Conservation (phyloP, 2,888 invertebrate species). For the Oxycera nigricornis region DNA sequence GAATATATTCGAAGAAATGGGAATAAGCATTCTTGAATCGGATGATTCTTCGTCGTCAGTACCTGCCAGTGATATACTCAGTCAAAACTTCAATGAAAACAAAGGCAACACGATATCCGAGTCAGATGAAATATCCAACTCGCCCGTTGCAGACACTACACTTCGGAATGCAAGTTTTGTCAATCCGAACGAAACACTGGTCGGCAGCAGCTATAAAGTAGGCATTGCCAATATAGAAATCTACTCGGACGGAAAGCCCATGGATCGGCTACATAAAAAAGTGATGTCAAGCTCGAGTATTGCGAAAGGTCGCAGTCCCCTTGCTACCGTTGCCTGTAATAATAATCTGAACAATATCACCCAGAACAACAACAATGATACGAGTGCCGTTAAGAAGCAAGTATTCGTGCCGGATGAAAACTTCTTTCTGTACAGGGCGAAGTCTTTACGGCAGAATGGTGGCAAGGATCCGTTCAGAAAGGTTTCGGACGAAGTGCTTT, state of each 20-base stretch:
- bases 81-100: constrained; percentile 56
- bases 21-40: constrained; percentile 67
- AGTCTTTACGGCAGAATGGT: constrained; percentile 50
- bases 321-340: constrained; percentile 58
- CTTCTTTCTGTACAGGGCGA: constrained; percentile 58
- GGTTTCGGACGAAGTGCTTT: constrained; percentile 86
- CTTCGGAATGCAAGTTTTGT: constrained; percentile 49
- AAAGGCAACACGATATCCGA: not conserved
- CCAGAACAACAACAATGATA: constrained; percentile 52
- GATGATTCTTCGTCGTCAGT: constrained; percentile 62
- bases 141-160: constrained; percentile 45
- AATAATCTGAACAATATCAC: constrained; percentile 55
- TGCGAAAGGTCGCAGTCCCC: constrained; percentile 57
- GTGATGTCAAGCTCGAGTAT: constrained; percentile 50
- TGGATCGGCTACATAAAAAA: constrained; percentile 53
- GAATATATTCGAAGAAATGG: constrained; percentile 67
- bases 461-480: constrained; percentile 71
- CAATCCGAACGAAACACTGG: constrained; percentile 50
- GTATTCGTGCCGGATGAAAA: constrained; percentile 55
- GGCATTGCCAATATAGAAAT: constrained; percentile 53
- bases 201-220: constrained; percentile 26
- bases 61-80: constrained; percentile 44
- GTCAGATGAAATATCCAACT: constrained; percentile 32
- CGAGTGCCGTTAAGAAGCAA: constrained; percentile 47
- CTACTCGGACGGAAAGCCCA: constrained; percentile 50